Conservation (phyloP, 2,797 vertebrate genomes). For the Gobio occitaniae region DNA sequence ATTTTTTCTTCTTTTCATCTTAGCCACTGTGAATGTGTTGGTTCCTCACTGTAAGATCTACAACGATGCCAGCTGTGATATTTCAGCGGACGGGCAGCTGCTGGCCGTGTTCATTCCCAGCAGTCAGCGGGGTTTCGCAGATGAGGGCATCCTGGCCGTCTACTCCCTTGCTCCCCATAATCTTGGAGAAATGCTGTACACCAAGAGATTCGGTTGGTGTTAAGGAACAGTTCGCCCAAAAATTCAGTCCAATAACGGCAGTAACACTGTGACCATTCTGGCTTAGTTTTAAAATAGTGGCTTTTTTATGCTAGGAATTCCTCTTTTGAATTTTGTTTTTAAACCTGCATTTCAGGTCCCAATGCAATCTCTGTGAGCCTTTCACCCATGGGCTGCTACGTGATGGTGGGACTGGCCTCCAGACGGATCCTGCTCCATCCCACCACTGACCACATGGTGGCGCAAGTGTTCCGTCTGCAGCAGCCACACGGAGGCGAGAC, state of each 20-base stretch:
- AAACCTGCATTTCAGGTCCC: conserved; percentile 79
- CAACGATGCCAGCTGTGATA: conserved; percentile 98
- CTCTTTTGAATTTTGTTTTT: background rate
- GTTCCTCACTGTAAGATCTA: conserved; percentile 99
- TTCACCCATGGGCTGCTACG: conserved; percentile 97
- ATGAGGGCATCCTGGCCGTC: conserved; percentile 96
- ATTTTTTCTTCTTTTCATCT: background rate
- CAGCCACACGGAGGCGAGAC: conserved; percentile 98
- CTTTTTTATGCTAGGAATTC: background rate
- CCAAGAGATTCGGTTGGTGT: conserved; percentile 93
- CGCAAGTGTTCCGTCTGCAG: conserved; percentile 97
- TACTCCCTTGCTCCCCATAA: conserved; percentile 98
- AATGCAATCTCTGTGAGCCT: conserved; percentile 98
- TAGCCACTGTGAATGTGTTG: conserved; percentile 95
- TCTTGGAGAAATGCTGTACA: conserved; percentile 98
- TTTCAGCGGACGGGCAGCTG: conserved; percentile 96
- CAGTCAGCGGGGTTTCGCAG: conserved; percentile 96
- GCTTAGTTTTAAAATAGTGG: background rate
- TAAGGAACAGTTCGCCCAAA: background rate
- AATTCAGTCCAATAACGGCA: background rate
- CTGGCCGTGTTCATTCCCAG: conserved; percentile 98
- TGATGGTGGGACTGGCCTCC: conserved; percentile 98
- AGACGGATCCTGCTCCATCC: conserved; percentile 96
- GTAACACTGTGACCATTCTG: background rate
- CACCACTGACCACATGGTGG: conserved; percentile 99